Evolutionary conservation across 2,888 invertebrate genomes (phyloP).

Genomic region (Steinernema hermaphroditum): DNA sequence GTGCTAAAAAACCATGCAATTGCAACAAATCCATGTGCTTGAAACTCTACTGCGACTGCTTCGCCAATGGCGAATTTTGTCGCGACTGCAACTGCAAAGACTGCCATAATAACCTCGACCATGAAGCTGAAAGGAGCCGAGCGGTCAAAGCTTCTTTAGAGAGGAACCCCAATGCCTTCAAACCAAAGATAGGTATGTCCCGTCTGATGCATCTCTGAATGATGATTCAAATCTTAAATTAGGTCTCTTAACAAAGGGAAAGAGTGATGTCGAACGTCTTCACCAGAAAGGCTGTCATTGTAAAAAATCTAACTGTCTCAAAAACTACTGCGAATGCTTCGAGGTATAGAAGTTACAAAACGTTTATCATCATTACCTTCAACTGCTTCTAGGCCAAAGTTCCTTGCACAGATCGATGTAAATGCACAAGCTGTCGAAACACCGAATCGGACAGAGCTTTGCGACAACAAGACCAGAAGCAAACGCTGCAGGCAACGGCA

Average conservation of each 20-base stretch:
- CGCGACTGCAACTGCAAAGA: slow-evolving; percentile 94
- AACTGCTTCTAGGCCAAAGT: slow-evolving; percentile 82
- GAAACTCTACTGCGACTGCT: slow-evolving; percentile 97
- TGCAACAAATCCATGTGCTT: slow-evolving; percentile 98
- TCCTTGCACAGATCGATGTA: slow-evolving; percentile 91
- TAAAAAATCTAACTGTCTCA: slow-evolving; percentile 93
- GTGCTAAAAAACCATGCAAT: slow-evolving; percentile 83
- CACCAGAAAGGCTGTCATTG: slow-evolving; percentile 99
- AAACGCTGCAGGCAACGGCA: neutral
- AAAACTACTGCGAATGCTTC: slow-evolving; percentile 99
- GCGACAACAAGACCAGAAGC: slow-evolving; percentile 24
- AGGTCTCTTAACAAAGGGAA: slow-evolving; percentile 32
- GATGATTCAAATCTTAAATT: slow-evolving; percentile 30
- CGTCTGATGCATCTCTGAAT: neutral
- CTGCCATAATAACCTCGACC: slow-evolving; percentile 91
- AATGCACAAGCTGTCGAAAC: slow-evolving; percentile 94
- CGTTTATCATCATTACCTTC: neutral
- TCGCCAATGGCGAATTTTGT: slow-evolving; percentile 97
- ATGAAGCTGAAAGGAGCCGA: slow-evolving; percentile 84
- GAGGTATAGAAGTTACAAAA: slow-evolving; percentile 80
- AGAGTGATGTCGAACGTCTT: slow-evolving; percentile 79
- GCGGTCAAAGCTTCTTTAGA: slow-evolving; percentile 93
- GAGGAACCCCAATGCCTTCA: slow-evolving; percentile 94
- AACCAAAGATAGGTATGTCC: slow-evolving; percentile 86
- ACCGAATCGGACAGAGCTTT: slow-evolving; percentile 76